Evolutionary conservation across 37 sponge, comb jelly and placozoan genomes (phyloP).

Genomic region (Chondrosia reniformis): DNA sequence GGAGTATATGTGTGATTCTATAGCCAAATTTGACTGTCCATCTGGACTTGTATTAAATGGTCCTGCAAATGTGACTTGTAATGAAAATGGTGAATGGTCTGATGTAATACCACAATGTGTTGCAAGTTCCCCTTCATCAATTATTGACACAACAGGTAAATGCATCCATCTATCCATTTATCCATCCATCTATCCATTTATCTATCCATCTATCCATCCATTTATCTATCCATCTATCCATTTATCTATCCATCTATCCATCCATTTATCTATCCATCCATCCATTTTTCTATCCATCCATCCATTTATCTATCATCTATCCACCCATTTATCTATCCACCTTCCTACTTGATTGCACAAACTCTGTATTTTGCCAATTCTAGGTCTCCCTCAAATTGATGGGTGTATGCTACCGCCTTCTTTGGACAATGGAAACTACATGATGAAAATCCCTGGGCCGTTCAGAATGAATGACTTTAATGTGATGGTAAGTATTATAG

Average conservation of each 20-base stretch:
- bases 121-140: not conserved
- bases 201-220: too few relatives aligned
- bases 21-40: not conserved
- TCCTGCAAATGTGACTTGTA: slow-evolving; percentile 5
- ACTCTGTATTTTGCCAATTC: not conserved
- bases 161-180: too few relatives aligned
- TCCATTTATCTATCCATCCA: too few relatives aligned
- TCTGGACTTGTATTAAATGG: not conserved
- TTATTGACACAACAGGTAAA: not conserved
- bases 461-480: too few relatives aligned
- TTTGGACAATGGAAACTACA: slow-evolving; percentile 7
- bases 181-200: too few relatives aligned
- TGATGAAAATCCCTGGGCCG: not conserved
- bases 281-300: too few relatives aligned
- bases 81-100: slow-evolving; percentile 12
- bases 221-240: too few relatives aligned
- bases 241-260: too few relatives aligned
- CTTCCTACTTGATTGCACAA: too few relatives aligned
- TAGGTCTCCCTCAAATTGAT: not conserved
- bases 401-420: not conserved
- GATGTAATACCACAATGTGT: not conserved
- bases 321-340: too few relatives aligned
- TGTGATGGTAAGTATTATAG: too few relatives aligned
- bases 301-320: too few relatives aligned
- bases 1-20: slow-evolving; percentile 12